A percentile compares a stretch with the other conserved stretches of the same genome.
Conservation (phyloP, 2,113 vertebrate species). For the Cinclus cinclus region DNA sequence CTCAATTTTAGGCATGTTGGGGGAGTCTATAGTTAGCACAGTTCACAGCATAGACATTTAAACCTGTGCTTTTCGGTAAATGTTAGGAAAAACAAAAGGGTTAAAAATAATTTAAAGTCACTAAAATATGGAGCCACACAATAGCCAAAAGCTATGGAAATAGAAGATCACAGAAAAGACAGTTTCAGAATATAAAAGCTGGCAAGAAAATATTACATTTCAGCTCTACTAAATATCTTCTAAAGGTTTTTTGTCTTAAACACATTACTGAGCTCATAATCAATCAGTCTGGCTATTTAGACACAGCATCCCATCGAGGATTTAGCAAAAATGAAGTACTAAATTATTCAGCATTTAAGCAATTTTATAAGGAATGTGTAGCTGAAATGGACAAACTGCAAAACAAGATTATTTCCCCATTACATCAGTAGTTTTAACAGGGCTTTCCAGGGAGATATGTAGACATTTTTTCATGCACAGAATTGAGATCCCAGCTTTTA, state of each 20-base stretch:
- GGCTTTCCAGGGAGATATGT: neutral
- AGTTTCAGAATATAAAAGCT: neutral
- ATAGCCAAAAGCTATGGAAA: neutral
- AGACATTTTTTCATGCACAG: neutral
- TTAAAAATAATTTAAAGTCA: neutral
- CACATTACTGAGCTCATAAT: neutral
- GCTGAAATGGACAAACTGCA: neutral
- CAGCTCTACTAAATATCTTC: neutral
- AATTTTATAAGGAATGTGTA: neutral
- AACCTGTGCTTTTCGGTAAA: neutral
- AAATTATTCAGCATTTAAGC: conserved; percentile 39
- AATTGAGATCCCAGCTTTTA: neutral
- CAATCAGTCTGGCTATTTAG: conserved; percentile 16
- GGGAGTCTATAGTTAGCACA: neutral
- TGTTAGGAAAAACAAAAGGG: neutral
- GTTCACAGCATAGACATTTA: neutral
- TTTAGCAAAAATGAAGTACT: conserved; percentile 23
- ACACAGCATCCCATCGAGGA: neutral
- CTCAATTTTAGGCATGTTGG: neutral
- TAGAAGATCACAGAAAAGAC: neutral
- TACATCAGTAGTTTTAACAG: neutral
- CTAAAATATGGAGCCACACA: neutral
- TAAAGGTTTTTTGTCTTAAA: neutral
- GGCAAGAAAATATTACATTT: neutral
- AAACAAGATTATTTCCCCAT: neutral